These are phyloP conservation scores for Camponotus floridanus DNA, from an alignment of 1,140 invertebrate species.

Conservation along the genomic window DNA sequence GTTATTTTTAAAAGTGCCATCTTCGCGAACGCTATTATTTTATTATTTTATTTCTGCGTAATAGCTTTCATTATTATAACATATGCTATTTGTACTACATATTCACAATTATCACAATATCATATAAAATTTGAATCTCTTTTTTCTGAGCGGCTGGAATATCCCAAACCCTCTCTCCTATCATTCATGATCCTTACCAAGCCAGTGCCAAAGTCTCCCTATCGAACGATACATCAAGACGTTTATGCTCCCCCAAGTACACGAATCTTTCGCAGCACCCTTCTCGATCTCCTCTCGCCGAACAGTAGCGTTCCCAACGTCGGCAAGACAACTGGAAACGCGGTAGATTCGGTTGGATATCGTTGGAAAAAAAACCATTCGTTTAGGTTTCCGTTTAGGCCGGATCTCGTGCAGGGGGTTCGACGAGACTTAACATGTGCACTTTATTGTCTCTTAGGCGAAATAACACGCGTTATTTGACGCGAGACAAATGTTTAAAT, in stretches of 20 bases:
- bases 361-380: conserved; percentile 56
- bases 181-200: conserved; percentile 60
- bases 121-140: not conserved
- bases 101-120: not conserved
- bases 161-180: conserved; percentile 19
- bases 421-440: conserved; percentile 75
- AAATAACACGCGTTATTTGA: conserved; percentile 80
- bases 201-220: conserved; percentile 56
- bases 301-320: conserved; percentile 43
- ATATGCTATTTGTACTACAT: not conserved
- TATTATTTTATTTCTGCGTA: not conserved
- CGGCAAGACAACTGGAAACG: conserved; percentile 67
- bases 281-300: not conserved
- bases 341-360: conserved; percentile 60
- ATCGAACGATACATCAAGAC: conserved; percentile 69
- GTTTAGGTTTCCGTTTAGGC: conserved; percentile 27
- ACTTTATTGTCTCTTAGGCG: conserved; percentile 76
- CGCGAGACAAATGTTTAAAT: conserved; percentile 76
- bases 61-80: not conserved
- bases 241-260: conserved; percentile 60
- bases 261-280: conserved; percentile 32
- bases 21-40: not conserved
- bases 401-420: not conserved
- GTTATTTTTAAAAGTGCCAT: not conserved
- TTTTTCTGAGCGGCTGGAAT: not conserved